Evolutionary conservation across 1,140 invertebrate genomes (phyloP), one percentile per base, ranked within the genome.

Genomic region (Drosophila kepulauana): DNA sequence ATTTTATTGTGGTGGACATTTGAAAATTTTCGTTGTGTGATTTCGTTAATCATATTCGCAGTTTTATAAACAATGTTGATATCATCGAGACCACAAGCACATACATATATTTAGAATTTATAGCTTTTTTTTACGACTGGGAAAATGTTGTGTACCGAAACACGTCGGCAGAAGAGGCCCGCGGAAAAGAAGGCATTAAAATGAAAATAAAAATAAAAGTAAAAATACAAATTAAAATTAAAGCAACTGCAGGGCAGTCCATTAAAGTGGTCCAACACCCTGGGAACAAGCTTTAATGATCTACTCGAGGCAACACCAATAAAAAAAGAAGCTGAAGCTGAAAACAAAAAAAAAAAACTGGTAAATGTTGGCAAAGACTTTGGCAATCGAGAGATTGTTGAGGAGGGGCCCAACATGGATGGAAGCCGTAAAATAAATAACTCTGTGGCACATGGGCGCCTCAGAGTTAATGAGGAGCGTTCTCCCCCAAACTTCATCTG

Each of bases 371-470:
- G 38, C 56, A 52, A 67, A 52, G 63, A 38, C 67, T 70, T 63
- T 8, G 45, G 43, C 54, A 68, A 59, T 38, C 49, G 43, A 1
- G 46, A 35, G n/a, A 16, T 48, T 52, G 51, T 3, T 28, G 25
- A 13, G 51, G 13, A 10, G 8, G 41, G 16, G 30, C 13, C 52
- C 63, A 66, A 25, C 20, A 25, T 25, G 20, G 54, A 58, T 57
- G 69, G 52, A 65, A 46, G 65, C 49, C 57, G 46, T 75, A 70
- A 70, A 69, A 75, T 75, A 75, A 75, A 75, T 70, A 75, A 63
- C 72, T 70, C 25, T 62, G 48, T 28, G 68, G 59, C 61, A 54
- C 59, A 45, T 54, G 25, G 61, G 52, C 62, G 43, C 28, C 66
- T 43, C 20, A 28, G 20, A 25, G 58, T 70, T 75, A 63, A 69